Evolutionary conservation across 2,113 vertebrate species (phyloP).

Genomic region (Mastomys coucha): DNA sequence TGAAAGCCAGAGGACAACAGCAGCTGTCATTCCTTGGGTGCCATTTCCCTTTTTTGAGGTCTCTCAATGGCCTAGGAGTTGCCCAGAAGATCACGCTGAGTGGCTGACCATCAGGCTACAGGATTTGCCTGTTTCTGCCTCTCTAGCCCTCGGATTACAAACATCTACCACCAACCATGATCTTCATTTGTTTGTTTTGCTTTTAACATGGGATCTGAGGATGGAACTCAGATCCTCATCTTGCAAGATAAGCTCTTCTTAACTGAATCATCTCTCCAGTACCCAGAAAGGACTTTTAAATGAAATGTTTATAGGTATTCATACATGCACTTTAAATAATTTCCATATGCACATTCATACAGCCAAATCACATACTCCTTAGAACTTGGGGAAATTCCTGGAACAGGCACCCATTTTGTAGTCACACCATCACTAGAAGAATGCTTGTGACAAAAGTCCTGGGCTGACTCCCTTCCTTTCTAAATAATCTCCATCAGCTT

Average conservation of each 20-base stretch:
- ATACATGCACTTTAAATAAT: neutral
- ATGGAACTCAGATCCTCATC: neutral
- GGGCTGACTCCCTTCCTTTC: neutral
- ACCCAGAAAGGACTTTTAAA: neutral
- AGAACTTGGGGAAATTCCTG: neutral
- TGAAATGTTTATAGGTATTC: neutral
- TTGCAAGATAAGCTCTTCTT: neutral
- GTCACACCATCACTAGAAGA: neutral
- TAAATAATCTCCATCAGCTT: constrained; percentile 6
- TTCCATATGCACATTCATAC: neutral
- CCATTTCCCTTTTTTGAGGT: neutral
- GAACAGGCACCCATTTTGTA: neutral
- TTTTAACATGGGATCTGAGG: neutral
- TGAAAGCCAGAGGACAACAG: neutral
- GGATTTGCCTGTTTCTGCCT: neutral
- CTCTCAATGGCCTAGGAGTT: neutral
- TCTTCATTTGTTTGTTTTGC: neutral
- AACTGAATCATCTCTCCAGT: no score
- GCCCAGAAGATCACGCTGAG: neutral
- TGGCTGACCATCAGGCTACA: neutral
- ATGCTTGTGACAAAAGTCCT: neutral
- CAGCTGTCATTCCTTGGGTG: no score
- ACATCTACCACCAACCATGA: neutral
- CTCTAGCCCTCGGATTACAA: neutral
- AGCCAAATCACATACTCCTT: neutral